Conservation (phyloP, 1,140 invertebrate species). For the Diachasma alloeum region DNA sequence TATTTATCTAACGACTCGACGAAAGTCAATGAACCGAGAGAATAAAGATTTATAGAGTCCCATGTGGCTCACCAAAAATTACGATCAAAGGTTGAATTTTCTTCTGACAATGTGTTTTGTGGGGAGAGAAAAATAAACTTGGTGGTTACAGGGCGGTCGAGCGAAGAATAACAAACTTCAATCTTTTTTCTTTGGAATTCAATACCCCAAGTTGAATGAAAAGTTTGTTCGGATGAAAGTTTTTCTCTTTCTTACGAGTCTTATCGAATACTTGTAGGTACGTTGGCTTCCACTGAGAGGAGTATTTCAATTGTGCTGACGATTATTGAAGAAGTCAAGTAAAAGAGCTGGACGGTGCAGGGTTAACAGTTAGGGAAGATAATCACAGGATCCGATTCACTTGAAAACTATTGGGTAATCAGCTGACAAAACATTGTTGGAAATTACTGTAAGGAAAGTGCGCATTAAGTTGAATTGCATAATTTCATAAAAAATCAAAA, state of each 20-base stretch:
- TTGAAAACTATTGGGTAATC: background rate
- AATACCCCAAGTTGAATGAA: background rate
- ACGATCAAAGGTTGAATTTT: background rate
- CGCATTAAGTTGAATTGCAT: background rate
- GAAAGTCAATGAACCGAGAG: constrained; percentile 20
- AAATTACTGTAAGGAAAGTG: background rate
- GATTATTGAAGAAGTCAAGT: background rate
- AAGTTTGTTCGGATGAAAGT: too few relatives aligned
- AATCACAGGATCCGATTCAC: background rate
- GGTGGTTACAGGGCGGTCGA: background rate
- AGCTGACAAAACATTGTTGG: background rate
- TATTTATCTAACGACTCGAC: constrained; percentile 15
- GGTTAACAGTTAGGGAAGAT: constrained; percentile 12
- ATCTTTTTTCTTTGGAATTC: background rate
- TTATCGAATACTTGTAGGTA: too few relatives aligned
- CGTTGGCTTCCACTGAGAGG: too few relatives aligned
- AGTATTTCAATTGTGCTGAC: background rate
- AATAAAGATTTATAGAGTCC: constrained; percentile 7
- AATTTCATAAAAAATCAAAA: background rate
- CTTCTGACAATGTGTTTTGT: too few relatives aligned
- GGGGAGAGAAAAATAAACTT: background rate
- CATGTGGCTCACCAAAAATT: background rate
- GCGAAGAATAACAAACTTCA: background rate
- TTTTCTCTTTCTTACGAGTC: too few relatives aligned
- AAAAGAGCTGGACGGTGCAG: constrained; percentile 6